A percentile compares a stretch with the other conserved stretches of the same genome.
Evolutionary conservation across 2,797 vertebrate species (phyloP).

Genomic region (Brachyrhaphis roseni): DNA sequence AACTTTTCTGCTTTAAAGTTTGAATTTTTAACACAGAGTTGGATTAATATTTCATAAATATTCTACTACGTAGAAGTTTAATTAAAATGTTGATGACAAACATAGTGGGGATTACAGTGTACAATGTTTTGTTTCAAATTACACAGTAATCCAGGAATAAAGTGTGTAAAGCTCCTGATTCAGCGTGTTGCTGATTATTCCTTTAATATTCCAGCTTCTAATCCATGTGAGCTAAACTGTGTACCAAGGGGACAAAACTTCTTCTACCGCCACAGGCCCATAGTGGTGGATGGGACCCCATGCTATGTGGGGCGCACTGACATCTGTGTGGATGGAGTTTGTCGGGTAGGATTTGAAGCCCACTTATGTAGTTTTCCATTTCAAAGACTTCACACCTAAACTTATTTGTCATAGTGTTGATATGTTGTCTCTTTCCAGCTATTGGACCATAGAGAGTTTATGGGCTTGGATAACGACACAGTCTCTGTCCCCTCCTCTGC

Average conservation of each 20-base stretch:
- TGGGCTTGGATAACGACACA: slow-evolving; percentile 80
- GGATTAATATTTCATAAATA: slow-evolving; percentile 1
- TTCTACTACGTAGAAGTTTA: neutral
- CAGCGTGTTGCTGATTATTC: neutral
- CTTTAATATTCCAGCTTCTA: slow-evolving; percentile 73
- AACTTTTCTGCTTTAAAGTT: neutral
- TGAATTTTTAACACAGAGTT: neutral
- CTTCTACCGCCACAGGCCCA: slow-evolving; percentile 86
- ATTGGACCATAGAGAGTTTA: slow-evolving; percentile 82
- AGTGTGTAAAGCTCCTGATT: neutral
- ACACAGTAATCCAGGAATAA: neutral
- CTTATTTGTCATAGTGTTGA: neutral
- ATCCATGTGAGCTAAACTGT: slow-evolving; percentile 93
- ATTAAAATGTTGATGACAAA: neutral
- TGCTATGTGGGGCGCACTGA: slow-evolving; percentile 88
- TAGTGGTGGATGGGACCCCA: slow-evolving; percentile 88
- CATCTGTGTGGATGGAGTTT: slow-evolving; percentile 89
- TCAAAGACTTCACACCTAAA: neutral
- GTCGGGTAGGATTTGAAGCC: slow-evolving; percentile 78
- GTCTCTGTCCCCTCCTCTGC: slow-evolving; percentile 18
- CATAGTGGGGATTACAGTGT: neutral
- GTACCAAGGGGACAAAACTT: slow-evolving; percentile 91
- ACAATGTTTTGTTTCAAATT: neutral
- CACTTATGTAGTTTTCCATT: neutral
- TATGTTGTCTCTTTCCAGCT: slow-evolving; percentile 69